Conservation (phyloP, 1,140 invertebrate species). For the Platorchestia sp. region DNA sequence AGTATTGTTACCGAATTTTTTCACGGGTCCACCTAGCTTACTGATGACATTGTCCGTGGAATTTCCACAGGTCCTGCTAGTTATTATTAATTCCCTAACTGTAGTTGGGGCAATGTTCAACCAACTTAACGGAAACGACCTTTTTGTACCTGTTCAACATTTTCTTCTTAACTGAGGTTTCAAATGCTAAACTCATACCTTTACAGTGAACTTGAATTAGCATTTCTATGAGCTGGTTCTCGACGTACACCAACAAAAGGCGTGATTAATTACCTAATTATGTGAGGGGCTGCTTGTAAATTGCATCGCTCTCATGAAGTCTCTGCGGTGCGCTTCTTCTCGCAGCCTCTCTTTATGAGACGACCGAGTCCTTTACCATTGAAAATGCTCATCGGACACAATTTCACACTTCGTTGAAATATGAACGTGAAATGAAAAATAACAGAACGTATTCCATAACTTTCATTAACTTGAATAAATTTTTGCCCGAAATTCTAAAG, state of each 20-base stretch:
- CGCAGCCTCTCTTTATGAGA: not conserved
- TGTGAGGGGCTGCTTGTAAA: not conserved
- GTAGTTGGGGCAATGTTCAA: not conserved
- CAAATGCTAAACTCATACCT: not conserved
- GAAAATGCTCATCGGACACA: not conserved
- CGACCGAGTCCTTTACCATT: not conserved
- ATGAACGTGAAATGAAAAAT: not conserved
- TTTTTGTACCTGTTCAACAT: not conserved
- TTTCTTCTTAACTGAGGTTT: not conserved
- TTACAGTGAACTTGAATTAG: not conserved
- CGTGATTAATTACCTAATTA: not conserved
- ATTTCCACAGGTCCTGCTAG: too few relatives aligned
- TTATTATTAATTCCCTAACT: too few relatives aligned
- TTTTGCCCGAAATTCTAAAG: not conserved
- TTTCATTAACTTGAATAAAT: not conserved
- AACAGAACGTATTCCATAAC: not conserved
- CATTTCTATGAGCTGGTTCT: not conserved
- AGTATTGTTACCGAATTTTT: too few relatives aligned
- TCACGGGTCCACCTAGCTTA: too few relatives aligned
- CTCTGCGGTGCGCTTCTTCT: not conserved
- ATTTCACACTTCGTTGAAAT: not conserved
- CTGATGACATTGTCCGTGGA: too few relatives aligned
- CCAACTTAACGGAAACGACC: too few relatives aligned
- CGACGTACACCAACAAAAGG: slow-evolving; percentile 6
- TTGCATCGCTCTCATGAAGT: not conserved